Conservation (phyloP, 1,140 invertebrate genomes). For the Papilio dardanus region DNA sequence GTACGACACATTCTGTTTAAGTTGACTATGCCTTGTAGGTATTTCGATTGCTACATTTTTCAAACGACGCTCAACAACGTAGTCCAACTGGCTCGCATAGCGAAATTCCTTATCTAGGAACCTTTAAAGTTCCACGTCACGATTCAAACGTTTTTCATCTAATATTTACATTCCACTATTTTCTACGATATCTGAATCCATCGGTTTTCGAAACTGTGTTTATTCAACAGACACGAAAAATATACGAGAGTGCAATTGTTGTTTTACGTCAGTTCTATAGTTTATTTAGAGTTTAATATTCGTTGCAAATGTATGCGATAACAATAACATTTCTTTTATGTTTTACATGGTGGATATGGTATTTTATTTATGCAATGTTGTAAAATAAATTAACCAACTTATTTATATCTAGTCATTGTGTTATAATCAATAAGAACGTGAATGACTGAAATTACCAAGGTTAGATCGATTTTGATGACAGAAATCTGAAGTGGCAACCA, state of each 20-base stretch:
- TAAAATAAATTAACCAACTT: too few species aligned
- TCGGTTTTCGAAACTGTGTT: background rate
- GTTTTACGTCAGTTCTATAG: background rate
- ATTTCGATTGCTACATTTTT: background rate
- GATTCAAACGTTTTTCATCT: slow-evolving; percentile 8
- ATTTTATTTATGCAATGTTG: too few species aligned
- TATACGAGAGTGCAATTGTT: background rate
- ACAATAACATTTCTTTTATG: background rate
- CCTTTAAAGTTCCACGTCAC: background rate
- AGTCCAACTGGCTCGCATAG: background rate
- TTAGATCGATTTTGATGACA: too few species aligned
- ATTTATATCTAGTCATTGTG: too few species aligned
- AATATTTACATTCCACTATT: slow-evolving; percentile 21
- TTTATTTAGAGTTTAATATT: slow-evolving; percentile 10
- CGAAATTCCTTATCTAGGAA: background rate
- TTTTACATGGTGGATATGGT: too few species aligned
- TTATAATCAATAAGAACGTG: too few species aligned
- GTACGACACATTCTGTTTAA: too few species aligned
- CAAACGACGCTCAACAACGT: background rate
- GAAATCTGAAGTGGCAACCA: too few species aligned
- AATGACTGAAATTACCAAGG: too few species aligned
- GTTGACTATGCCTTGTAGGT: background rate
- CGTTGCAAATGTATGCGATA: background rate
- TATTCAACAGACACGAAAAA: slow-evolving; percentile 9
- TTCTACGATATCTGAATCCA: slow-evolving; percentile 7